Conservation (phyloP, 2,113 vertebrate genomes). For the Dicrurus megarhynchus region DNA sequence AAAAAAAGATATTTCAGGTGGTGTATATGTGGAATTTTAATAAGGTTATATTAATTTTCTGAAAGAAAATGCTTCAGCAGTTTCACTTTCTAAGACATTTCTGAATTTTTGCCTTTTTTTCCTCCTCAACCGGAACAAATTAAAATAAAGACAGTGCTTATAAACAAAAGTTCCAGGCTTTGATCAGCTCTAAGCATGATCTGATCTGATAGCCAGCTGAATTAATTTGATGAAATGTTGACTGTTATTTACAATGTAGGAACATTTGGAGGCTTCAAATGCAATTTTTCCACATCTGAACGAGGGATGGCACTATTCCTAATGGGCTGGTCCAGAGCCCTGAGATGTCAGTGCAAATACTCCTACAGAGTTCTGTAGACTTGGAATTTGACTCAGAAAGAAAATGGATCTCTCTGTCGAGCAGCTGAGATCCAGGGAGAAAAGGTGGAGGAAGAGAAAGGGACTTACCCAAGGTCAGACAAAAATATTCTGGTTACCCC, state of each 20-base stretch:
- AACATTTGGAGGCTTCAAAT: background rate
- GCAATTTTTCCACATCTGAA: background rate
- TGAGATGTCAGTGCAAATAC: background rate
- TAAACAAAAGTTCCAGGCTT: background rate
- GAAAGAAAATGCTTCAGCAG: background rate
- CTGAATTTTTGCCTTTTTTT: background rate
- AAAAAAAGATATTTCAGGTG: background rate
- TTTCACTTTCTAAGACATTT: background rate
- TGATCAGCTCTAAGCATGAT: background rate
- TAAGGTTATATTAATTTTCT: background rate
- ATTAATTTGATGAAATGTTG: background rate
- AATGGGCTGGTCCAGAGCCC: background rate
- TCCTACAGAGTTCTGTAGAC: background rate
- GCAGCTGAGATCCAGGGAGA: background rate
- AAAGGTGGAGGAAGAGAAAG: background rate
- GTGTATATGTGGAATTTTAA: background rate
- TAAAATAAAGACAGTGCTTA: background rate
- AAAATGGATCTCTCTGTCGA: background rate
- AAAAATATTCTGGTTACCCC: background rate
- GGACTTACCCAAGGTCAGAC: background rate
- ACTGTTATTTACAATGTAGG: background rate
- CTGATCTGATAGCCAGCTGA: background rate
- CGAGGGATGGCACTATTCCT: background rate
- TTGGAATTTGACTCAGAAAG: background rate
- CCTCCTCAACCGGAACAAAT: fast-evolving